phyloP scores from a whole-genome alignment of 2,797 vertebrate species.

The Remorina albescens region DNA sequence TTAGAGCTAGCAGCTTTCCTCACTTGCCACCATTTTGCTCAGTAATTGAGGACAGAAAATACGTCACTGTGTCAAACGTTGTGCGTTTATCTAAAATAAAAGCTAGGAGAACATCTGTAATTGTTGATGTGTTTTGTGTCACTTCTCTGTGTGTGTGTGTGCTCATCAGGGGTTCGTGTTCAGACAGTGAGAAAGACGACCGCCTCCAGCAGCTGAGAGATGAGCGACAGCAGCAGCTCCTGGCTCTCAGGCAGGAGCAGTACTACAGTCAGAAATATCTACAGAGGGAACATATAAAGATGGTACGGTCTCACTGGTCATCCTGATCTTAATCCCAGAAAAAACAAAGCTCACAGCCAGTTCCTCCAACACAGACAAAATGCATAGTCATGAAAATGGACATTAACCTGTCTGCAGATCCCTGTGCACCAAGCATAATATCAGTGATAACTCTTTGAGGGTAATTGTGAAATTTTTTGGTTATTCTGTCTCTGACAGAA shows the following conservation, averaged over 20 bases:
- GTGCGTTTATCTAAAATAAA: background rate
- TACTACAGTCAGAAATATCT: constrained; percentile 99
- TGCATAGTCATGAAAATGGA: no score
- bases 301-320: constrained; percentile 78
- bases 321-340: no score
- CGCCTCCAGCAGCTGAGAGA: constrained; percentile 93
- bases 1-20: no score
- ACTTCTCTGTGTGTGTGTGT: background rate
- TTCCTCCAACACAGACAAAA: no score
- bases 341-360: no score
- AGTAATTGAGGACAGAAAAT: background rate
- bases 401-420: background rate
- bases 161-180: constrained; percentile 83
- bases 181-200: constrained; percentile 90
- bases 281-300: constrained; percentile 96
- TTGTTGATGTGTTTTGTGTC: constrained; percentile 61
- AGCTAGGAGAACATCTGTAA: background rate
- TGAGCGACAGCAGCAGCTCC: constrained; percentile 95
- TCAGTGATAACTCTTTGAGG: no score
- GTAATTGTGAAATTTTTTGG: no score
- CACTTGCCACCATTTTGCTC: background rate
- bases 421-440: no score
- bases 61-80: background rate
- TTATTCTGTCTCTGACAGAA: no score
- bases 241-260: constrained; percentile 96